Conservation (phyloP, 2,888 invertebrate species). For the Drosophila neotestacea region DNA sequence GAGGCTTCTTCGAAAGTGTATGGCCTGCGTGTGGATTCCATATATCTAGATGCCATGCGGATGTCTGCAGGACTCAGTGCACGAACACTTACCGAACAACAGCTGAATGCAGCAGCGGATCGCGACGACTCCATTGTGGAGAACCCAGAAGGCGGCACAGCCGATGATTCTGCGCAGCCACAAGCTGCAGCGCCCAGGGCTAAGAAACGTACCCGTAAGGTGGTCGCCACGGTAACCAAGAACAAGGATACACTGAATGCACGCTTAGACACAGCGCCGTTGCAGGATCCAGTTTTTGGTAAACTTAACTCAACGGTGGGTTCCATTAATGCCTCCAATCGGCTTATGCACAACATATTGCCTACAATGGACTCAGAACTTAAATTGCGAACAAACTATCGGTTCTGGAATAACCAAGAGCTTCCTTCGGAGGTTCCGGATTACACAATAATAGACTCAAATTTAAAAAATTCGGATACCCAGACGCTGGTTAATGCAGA, state of each 20-base stretch:
- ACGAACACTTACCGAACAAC: conserved; percentile 75
- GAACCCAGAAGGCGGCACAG: conserved; percentile 54
- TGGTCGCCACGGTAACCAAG: conserved; percentile 83
- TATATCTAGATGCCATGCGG: conserved; percentile 92
- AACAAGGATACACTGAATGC: conserved; percentile 84
- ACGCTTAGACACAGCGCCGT: conserved; percentile 84
- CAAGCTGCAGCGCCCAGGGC: conserved; percentile 63
- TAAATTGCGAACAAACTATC: conserved; percentile 78
- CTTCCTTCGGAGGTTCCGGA: conserved; percentile 53
- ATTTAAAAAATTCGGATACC: conserved; percentile 24
- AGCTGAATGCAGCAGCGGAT: conserved; percentile 65
- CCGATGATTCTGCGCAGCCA: conserved; percentile 45
- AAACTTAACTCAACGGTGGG: conserved; percentile 87
- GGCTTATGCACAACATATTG: conserved; percentile 87
- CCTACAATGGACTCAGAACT: conserved; percentile 86
- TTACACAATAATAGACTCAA: conserved; percentile 55
- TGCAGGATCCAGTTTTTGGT: conserved; percentile 88
- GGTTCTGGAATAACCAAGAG: conserved; percentile 75
- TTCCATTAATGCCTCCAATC: conserved; percentile 88
- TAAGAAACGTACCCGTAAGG: conserved; percentile 76
- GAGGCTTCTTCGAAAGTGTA: conserved; percentile 96
- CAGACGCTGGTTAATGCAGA: conserved; percentile 55
- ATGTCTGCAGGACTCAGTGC: conserved; percentile 88
- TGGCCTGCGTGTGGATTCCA: conserved; percentile 93
- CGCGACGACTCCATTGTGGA: conserved; percentile 57